Percentiles rank a stretch among this genome's conserved stretches.
Conservation (phyloP, 2,113 vertebrate genomes). For the Podiceps cristatus region DNA sequence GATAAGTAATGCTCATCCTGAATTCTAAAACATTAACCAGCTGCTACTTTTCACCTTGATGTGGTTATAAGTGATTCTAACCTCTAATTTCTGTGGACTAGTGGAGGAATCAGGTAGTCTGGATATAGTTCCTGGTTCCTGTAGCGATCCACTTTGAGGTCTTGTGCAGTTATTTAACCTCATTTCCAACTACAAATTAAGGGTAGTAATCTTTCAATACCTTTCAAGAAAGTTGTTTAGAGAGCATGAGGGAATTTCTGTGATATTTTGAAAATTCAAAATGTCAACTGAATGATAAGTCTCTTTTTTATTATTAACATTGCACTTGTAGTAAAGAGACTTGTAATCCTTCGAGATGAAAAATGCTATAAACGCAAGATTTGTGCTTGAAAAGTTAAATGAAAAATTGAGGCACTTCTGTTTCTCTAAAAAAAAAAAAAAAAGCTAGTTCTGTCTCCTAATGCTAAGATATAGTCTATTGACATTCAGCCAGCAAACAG, state of each 20-base stretch:
- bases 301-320: not conserved
- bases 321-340: not conserved
- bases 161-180: not conserved
- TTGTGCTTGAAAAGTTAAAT: not conserved
- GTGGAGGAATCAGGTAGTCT: not conserved
- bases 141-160: not conserved
- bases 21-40: not conserved
- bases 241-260: not conserved
- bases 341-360: not conserved
- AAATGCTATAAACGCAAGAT: not conserved
- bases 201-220: not conserved
- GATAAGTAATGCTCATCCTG: not conserved
- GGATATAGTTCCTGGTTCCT: not conserved
- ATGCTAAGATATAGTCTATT: not conserved
- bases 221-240: not conserved
- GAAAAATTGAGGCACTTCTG: slow-evolving; percentile 19
- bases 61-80: not conserved
- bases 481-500: not conserved
- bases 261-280: not conserved
- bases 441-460: not conserved
- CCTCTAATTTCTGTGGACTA: not conserved
- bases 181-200: not conserved
- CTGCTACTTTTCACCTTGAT: not conserved
- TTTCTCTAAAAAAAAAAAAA: not conserved
- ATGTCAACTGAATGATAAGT: not conserved